Conservation (phyloP, 2,888 invertebrate genomes). For the Papilio protenor region DNA sequence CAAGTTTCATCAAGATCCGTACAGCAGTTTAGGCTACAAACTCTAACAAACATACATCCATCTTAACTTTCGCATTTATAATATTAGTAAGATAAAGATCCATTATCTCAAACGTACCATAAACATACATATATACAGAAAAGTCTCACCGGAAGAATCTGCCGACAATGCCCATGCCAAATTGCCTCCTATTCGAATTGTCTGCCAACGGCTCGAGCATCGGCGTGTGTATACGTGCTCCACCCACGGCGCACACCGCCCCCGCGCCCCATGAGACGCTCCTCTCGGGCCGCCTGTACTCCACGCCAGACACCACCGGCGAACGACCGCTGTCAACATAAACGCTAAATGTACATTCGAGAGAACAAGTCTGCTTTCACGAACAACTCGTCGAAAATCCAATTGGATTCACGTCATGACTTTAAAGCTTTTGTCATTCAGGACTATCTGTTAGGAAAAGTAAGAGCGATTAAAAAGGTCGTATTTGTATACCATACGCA, state of each 20-base stretch:
- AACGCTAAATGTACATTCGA: constrained; percentile 68
- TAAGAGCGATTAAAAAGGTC: background rate
- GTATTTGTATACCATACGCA: background rate
- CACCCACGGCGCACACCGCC: constrained; percentile 80
- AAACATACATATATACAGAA: background rate
- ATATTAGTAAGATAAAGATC: too few relatives aligned
- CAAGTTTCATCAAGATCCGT: too few relatives aligned
- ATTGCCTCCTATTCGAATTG: constrained; percentile 94
- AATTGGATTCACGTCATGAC: constrained; percentile 26
- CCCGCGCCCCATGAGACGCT: constrained; percentile 75
- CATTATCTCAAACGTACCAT: too few relatives aligned
- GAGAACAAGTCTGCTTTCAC: constrained; percentile 32
- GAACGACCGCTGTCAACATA: constrained; percentile 76
- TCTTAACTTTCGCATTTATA: too few relatives aligned
- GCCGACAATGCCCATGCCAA: constrained; percentile 92
- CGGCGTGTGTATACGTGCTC: constrained; percentile 90
- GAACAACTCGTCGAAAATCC: constrained; percentile 7
- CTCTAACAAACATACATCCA: too few relatives aligned
- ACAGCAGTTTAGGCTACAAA: too few relatives aligned
- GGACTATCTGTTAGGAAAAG: background rate
- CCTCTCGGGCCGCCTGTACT: constrained; percentile 79
- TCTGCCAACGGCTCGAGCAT: constrained; percentile 94
- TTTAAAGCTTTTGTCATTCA: background rate
- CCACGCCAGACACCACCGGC: constrained; percentile 74
- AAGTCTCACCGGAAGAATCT: constrained; percentile 87